Evolutionary conservation across 2,888 invertebrate species (phyloP).

Genomic region (Palloptera scutellata): DNA sequence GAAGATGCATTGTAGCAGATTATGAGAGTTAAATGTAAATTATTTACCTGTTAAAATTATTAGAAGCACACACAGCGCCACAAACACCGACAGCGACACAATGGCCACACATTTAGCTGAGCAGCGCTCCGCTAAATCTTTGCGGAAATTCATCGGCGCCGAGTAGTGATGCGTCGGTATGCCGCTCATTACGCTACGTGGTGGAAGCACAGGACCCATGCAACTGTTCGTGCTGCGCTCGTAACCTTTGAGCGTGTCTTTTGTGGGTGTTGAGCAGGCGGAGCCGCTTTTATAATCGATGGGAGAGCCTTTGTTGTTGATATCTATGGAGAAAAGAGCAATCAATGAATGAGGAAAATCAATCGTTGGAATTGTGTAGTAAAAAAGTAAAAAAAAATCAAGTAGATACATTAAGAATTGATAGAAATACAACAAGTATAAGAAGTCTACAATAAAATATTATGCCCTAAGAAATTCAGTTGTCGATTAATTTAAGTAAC

Average conservation of each 20-base stretch:
- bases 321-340: conserved; percentile 69
- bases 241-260: conserved; percentile 70
- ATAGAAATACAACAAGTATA: neutral
- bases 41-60: conserved; percentile 86
- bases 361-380: neutral
- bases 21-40: neutral
- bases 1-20: neutral
- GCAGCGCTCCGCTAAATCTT: conserved; percentile 85
- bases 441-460: conserved; percentile 8
- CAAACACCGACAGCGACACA: conserved; percentile 83
- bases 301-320: conserved; percentile 87
- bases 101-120: conserved; percentile 94
- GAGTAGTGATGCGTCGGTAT: conserved; percentile 78
- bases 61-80: conserved; percentile 82
- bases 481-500: no score
- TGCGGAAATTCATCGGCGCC: conserved; percentile 85
- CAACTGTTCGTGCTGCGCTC: conserved; percentile 71
- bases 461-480: no score
- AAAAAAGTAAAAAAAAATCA: neutral
- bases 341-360: conserved; percentile 2
- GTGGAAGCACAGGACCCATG: conserved; percentile 78
- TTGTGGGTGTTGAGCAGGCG: conserved; percentile 87
- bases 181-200: conserved; percentile 68
- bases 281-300: conserved; percentile 87
- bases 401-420: neutral